Conservation (phyloP, 1,140 invertebrate genomes). For the Tyrophagus putrescentiae region DNA sequence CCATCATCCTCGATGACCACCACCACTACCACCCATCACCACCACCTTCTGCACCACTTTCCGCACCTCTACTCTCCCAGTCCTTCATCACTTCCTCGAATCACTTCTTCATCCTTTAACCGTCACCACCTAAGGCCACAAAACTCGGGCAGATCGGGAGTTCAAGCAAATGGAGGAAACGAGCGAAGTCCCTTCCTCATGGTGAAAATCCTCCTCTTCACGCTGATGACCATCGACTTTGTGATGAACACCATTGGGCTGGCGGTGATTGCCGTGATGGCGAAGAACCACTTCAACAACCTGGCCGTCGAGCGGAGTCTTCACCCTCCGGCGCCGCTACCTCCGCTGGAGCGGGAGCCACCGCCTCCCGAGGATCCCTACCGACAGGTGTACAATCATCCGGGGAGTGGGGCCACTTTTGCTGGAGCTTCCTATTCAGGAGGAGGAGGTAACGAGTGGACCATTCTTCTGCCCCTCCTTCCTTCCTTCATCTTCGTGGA, state of each 20-base stretch:
- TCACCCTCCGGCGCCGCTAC: not conserved
- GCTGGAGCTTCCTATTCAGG: no score
- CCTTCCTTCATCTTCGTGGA: constrained; percentile 13
- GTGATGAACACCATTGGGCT: constrained; percentile 15
- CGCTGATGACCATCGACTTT: constrained; percentile 15
- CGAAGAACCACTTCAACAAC: constrained; percentile 6
- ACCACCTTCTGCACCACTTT: no score
- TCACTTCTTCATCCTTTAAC: no score
- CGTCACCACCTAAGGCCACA: no score
- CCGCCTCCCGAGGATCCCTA: not conserved
- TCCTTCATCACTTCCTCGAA: no score
- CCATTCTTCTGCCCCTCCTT: not conserved
- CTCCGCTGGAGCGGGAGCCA: not conserved
- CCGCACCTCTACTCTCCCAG: no score
- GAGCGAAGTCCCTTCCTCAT: constrained; percentile 11
- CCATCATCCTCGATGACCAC: no score
- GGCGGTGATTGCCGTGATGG: constrained; percentile 1
- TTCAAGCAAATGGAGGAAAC: no score
- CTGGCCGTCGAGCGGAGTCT: not conserved
- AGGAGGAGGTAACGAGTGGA: not conserved
- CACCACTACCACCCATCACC: no score
- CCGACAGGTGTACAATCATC: not conserved
- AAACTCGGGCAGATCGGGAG: no score
- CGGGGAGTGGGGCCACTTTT: not conserved
- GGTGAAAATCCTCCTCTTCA: constrained; percentile 1